Percentiles rank a stretch among this genome's conserved stretches.
phyloP scores from a whole-genome alignment of 1,140 invertebrate genomes.

The Drosophila rhopaloa region DNA sequence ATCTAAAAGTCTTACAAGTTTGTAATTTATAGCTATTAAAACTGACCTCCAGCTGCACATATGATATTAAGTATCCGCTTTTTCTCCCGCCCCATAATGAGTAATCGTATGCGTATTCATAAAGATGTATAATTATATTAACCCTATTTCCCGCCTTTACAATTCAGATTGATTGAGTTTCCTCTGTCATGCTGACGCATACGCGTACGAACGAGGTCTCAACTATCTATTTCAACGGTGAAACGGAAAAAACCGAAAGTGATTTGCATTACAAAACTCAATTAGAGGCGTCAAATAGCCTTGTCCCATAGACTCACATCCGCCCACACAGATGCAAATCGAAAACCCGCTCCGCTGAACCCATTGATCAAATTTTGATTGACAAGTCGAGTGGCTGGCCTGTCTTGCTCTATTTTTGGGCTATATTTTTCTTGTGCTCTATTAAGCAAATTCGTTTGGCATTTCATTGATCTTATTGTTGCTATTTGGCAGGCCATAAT shows the following conservation, averaged over 20 bases:
- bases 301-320: slow-evolving; percentile 40
- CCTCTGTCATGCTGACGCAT: slow-evolving; percentile 33
- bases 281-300: slow-evolving; percentile 53
- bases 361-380: slow-evolving; percentile 53
- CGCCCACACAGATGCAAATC: slow-evolving; percentile 20
- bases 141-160: slow-evolving; percentile 45
- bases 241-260: slow-evolving; percentile 44
- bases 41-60: slow-evolving; percentile 11
- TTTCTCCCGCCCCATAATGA: slow-evolving; percentile 2
- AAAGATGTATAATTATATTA: slow-evolving; percentile 28
- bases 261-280: slow-evolving; percentile 56
- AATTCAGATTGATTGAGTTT: slow-evolving; percentile 40
- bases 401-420: slow-evolving; percentile 21
- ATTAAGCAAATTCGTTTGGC: slow-evolving; percentile 48
- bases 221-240: slow-evolving; percentile 36
- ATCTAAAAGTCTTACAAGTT: not conserved
- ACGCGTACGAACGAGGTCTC: slow-evolving; percentile 35
- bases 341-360: slow-evolving; percentile 20
- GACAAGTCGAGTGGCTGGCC: slow-evolving; percentile 39
- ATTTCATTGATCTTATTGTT: slow-evolving; percentile 48
- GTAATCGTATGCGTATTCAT: slow-evolving; percentile 15
- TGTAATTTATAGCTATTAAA: not conserved
- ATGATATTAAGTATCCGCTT: slow-evolving; percentile 12
- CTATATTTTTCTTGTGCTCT: slow-evolving; percentile 39
- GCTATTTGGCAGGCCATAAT: slow-evolving; percentile 32